phyloP scores from a whole-genome alignment of 2,797 vertebrate genomes.

The Alfaro cultratus region DNA sequence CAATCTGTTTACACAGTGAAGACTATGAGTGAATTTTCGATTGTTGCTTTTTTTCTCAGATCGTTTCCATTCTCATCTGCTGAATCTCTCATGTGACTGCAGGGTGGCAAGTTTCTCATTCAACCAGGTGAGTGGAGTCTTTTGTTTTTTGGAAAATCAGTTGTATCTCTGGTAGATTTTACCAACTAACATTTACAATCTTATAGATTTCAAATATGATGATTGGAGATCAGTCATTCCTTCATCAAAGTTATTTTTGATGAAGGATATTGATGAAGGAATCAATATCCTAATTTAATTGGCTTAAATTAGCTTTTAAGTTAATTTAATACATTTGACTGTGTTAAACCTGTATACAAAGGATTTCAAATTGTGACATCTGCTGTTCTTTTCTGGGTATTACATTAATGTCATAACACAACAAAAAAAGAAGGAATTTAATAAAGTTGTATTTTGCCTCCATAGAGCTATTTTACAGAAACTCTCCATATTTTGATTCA shows the following conservation, averaged over 20 bases:
- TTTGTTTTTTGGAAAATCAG: neutral
- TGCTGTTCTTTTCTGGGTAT: neutral
- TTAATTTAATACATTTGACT: neutral
- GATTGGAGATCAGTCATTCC: neutral
- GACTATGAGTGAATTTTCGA: neutral
- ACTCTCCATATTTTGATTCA: neutral
- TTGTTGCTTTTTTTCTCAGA: conserved; percentile 36
- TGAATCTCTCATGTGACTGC: conserved; percentile 66
- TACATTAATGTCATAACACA: neutral
- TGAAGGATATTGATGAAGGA: neutral
- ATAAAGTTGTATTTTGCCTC: neutral
- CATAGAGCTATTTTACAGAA: neutral
- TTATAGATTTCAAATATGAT: neutral
- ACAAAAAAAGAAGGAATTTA: neutral
- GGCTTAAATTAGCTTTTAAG: neutral
- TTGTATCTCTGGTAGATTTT: neutral
- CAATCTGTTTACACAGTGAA: neutral
- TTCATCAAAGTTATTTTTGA: neutral
- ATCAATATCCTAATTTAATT: too few relatives aligned
- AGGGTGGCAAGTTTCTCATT: conserved; percentile 66
- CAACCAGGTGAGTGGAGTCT: conserved; percentile 48
- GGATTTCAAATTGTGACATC: neutral
- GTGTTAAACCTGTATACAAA: neutral
- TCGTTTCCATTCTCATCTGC: conserved; percentile 55
- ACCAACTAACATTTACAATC: neutral